Conservation (phyloP, 1,140 invertebrate species). For the Drosophila yakuba region DNA sequence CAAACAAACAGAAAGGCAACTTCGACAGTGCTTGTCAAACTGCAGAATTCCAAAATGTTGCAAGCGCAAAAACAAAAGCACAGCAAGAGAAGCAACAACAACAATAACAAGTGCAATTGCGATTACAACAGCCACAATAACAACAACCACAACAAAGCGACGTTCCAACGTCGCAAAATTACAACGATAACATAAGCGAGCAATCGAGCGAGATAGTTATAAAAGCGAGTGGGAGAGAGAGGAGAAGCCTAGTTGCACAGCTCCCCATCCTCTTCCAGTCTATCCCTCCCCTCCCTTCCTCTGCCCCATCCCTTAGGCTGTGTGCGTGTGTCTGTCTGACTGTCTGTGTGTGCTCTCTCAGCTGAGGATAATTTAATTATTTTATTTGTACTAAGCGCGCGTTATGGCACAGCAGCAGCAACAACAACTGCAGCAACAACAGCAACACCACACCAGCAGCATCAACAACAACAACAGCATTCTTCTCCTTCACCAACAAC, state of each 20-base stretch:
- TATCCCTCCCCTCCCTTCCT: background rate
- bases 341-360: constrained; percentile 32
- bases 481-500: constrained; percentile 47
- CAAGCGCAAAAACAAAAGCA: constrained; percentile 25
- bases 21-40: constrained; percentile 48
- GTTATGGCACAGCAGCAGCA: constrained; percentile 78
- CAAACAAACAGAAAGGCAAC: constrained; percentile 13
- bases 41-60: constrained; percentile 36
- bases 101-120: constrained; percentile 33
- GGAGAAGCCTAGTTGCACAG: background rate
- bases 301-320: background rate
- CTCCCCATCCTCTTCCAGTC: constrained; percentile 5
- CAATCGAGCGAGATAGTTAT: constrained; percentile 25
- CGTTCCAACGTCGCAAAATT: constrained; percentile 56
- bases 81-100: constrained; percentile 39
- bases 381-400: constrained; percentile 68
- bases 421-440: constrained; percentile 47
- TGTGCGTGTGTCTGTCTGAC: constrained; percentile 28
- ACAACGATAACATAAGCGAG: constrained; percentile 65
- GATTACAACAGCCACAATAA: constrained; percentile 6
- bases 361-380: constrained; percentile 58
- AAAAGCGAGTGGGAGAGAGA: constrained; percentile 22
- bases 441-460: constrained; percentile 31
- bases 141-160: constrained; percentile 40
- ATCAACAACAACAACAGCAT: constrained; percentile 57